Conservation (phyloP, 1,140 invertebrate genomes). For the Ctenoplectra terminalis region DNA sequence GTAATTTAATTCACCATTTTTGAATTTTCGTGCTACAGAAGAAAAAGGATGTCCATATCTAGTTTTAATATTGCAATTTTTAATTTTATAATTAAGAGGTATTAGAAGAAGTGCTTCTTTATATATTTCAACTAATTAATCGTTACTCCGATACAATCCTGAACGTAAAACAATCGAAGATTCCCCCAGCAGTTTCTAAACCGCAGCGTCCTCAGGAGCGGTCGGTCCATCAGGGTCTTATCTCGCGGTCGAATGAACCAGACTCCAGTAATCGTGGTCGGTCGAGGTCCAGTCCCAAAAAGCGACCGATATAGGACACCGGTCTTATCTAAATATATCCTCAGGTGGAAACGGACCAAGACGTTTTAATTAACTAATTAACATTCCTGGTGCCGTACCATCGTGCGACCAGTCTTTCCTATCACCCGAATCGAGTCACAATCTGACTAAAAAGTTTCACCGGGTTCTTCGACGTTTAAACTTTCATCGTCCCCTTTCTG, state of each 20-base stretch:
- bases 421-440: conserved; percentile 13
- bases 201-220: conserved; percentile 2
- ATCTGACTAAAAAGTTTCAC: conserved; percentile 9
- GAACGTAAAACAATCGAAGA: conserved; percentile 7
- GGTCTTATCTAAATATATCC: conserved; percentile 69
- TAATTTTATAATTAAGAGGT: background rate
- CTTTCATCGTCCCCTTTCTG: too few species aligned
- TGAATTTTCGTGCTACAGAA: too few species aligned
- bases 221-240: conserved; percentile 53
- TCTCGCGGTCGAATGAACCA: conserved; percentile 37
- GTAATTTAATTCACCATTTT: too few species aligned
- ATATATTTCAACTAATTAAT: background rate
- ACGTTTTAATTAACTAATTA: conserved; percentile 72
- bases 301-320: conserved; percentile 45
- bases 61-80: background rate
- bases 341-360: conserved; percentile 54
- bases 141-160: background rate
- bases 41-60: too few species aligned
- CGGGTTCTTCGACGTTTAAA: background rate
- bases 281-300: conserved; percentile 35
- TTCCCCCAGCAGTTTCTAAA: conserved; percentile 32
- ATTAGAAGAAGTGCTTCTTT: background rate
- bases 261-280: conserved; percentile 41
- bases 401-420: conserved; percentile 16
- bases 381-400: conserved; percentile 51